phyloP scores from a whole-genome alignment of 92 coral and sea anemone species.

The Metridium senile region DNA sequence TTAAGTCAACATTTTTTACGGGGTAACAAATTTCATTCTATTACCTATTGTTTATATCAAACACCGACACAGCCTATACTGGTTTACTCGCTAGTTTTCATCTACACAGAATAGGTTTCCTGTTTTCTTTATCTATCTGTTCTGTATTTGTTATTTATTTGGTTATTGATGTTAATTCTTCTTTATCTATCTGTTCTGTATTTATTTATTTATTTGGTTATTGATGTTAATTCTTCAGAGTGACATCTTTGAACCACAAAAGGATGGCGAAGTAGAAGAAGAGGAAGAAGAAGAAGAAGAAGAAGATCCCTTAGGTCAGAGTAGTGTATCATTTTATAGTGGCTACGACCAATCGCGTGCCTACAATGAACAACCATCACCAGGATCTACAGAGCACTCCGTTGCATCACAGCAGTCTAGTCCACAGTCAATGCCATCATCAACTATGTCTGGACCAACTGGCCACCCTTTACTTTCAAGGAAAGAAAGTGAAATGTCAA shows the following conservation, averaged over 20 bases:
- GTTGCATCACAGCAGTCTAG: slow-evolving; percentile 19
- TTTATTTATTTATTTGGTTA: too few species aligned
- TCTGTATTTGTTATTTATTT: too few species aligned
- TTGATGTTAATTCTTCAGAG: slow-evolving; percentile 8
- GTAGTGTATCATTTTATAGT: slow-evolving; percentile 51
- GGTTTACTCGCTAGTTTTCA: too few species aligned
- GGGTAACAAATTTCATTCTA: too few species aligned
- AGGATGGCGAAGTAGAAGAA: slow-evolving; percentile 11
- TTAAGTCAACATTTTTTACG: too few species aligned
- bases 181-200: too few species aligned
- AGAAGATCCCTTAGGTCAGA: slow-evolving; percentile 56
- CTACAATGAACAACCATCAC: slow-evolving; percentile 7
- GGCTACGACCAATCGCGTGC: slow-evolving; percentile 53
- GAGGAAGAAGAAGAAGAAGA: slow-evolving; percentile 61
- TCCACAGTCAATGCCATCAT: background rate
- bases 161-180: too few species aligned
- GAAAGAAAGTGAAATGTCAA: background rate
- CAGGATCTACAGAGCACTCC: slow-evolving; percentile 11
- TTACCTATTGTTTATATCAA: too few species aligned
- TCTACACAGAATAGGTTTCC: background rate
- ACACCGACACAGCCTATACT: too few species aligned
- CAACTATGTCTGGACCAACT: background rate
- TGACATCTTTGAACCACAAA: slow-evolving; percentile 8
- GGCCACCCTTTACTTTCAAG: background rate
- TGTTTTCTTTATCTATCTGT: too few species aligned